Evolutionary conservation across 2,888 invertebrate genomes (phyloP), one percentile per base, ranked within the genome.

Genomic region (Cheilosia scutellata): DNA sequence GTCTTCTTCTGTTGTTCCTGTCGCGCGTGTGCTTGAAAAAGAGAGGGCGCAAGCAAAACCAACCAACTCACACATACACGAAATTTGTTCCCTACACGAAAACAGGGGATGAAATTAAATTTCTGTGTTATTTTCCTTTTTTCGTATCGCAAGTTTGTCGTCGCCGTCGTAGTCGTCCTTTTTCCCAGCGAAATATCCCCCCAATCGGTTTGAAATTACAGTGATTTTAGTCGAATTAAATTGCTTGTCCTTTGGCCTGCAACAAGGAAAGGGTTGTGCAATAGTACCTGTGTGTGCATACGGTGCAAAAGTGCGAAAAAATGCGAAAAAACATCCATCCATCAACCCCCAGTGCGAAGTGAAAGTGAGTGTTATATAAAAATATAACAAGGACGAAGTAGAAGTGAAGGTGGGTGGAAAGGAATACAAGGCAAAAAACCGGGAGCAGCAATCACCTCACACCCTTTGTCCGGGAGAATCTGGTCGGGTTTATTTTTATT

Each of bases 331-430:
- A 53, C 76, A 68, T 72, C 80, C 44, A 75, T 63, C 72, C 71
- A 57, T 44, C 65, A 62, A 68, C 55, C 82, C 65, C 66, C 68
- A 60, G 80, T 82, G 82, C 77, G 66, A 86, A 86, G 82, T 82
- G 86, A 86, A 86, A 86, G 86, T 86, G 86, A 86, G 86, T 86
- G 82, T 86, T 86, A 86, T 72, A 86, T 82, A 86, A 86, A 86
- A 71, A 72, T 72, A 82, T 49, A 74, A 82, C 76, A 86, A 82
- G 80, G 76, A 86, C 76, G 72, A 82, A 9, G 4, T 31, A 42
- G 31, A 42, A 42, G 53, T 77, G 77, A 16, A 42, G 9, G 77
- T 55, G 82, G 72, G 58, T 40, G 25, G 9, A 31, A 68, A 62
- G 29, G 31, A 66, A 62, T 51, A 62, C 37, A 37, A 65, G 40